Evolutionary conservation across 2,888 invertebrate species (phyloP), one percentile per base, ranked within the genome.

Genomic region (Pollenia amentaria): DNA sequence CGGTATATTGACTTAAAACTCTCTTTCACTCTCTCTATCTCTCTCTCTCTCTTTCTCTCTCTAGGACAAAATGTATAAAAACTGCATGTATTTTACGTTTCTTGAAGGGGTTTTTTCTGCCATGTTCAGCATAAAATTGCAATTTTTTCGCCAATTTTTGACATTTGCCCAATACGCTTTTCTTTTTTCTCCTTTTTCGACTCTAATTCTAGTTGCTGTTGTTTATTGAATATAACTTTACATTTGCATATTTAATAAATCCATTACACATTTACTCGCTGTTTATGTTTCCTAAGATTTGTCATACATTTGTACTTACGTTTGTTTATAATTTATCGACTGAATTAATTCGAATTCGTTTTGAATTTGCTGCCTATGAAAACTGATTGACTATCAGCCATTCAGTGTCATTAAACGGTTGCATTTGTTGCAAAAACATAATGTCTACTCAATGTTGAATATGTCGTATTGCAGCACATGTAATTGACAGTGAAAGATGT

Each of bases 91-190:
- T 73, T 46, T 72, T 44, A 18, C 10, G n/a, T 40, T 62, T 60
- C 29, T 51, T 38, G 18, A 48, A 46, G 53, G 53, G 70, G 8
- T 10, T 53, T 81, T 53, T 78, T 62, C 73, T 60, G 57, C 10
- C 82, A 82, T 44, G 16, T 75, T 70, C 69, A 57, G 64, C 78
- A 79, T 86, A 82, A 86, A 86, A 86, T 86, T 82, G 78, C 64
- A 82, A 86, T 78, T 79, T 75, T 75, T 78, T 73, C 70, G 40
- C 21, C 60, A 75, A 82, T 82, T 75, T 75, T 55, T 79, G 75
- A 64, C 69, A 79, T 86, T 82, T 82, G 82, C 64, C 73, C n/a
- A n/a, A 55, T 78, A 29, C 60, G 51, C 16, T 11, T 40, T 18
- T 12, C 10, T 1, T 46, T 53, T 14, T 12, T 12, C 16, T 44